These are phyloP conservation scores for Camponotus vicinus DNA, from an alignment of 1,140 invertebrate species.

Conservation along the genomic window DNA sequence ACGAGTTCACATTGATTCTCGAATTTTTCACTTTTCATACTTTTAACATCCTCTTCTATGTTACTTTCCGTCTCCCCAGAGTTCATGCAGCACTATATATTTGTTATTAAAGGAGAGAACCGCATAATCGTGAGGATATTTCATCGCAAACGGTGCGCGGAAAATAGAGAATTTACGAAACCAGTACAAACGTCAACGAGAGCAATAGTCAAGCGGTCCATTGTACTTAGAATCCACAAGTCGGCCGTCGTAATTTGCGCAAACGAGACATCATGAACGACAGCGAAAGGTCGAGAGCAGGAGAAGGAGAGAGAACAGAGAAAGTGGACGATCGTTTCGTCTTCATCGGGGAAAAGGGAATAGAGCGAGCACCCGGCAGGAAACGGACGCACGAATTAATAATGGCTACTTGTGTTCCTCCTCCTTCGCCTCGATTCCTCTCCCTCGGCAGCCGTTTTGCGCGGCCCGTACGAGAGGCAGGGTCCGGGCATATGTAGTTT, in stretches of 20 bases:
- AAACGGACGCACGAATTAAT: slow-evolving; percentile 63
- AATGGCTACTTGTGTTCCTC: slow-evolving; percentile 54
- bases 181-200: slow-evolving; percentile 35
- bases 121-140: slow-evolving; percentile 39
- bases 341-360: slow-evolving; percentile 31
- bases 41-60: neutral
- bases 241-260: slow-evolving; percentile 41
- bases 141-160: slow-evolving; percentile 31
- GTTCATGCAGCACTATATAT: neutral
- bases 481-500: slow-evolving; percentile 48
- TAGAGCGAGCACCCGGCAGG: slow-evolving; percentile 23
- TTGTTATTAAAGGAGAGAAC: slow-evolving; percentile 5
- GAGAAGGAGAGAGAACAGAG: neutral
- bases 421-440: slow-evolving; percentile 32
- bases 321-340: slow-evolving; percentile 41
- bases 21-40: neutral
- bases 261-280: slow-evolving; percentile 37
- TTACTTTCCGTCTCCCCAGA: neutral
- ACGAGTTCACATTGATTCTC: neutral
- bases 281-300: slow-evolving; percentile 16
- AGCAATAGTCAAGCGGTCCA: slow-evolving; percentile 48
- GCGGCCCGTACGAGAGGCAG: slow-evolving; percentile 17
- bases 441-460: slow-evolving; percentile 51
- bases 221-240: slow-evolving; percentile 60
- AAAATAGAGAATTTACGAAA: slow-evolving; percentile 37